Base-by-base conservation (phyloP, 2,113 vertebrate species). In the Datnioides undecimradiatus region DNA sequence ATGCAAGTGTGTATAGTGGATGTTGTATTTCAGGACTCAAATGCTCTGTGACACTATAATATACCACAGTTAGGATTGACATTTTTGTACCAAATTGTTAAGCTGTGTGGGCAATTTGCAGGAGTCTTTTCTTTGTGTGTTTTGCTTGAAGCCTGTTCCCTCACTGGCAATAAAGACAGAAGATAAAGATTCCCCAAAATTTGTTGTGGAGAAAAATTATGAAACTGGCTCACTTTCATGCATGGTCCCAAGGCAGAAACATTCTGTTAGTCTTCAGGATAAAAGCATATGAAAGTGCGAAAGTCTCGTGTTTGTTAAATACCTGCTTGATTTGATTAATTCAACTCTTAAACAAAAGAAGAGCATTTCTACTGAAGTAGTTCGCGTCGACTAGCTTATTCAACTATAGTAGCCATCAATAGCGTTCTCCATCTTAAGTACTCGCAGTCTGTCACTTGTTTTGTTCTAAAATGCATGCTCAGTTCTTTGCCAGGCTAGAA, bases 401-500 rank as follows among this genome's bases (percentile, higher is more conserved):
- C 49, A 51, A 21, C 58, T 49, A 21, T 31, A 55, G 19, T 11
- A 79, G 38, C 57, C 36, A 43, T 85, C 79, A 69, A 34, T 34
- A 36, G 49, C n/a, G 13, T 79, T 78, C 38, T 54, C 49, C 69
- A 65, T 62, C 59, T 67, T 67, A 33, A n/a, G 40, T 57, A 73
- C 66, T 60, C 52, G 45, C 59, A 38, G 65, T 9, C 51, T 69
- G 79, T 85, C 77, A 63, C 69, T 64, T 69, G 55, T 82, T 82
- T 65, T 62, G 43, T 76, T 72, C 63, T 49, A 59, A 88, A 76
- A 76, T 80, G 59, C 59, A 43, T 27, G 34, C 55, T 81, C 45
- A 21, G 17, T 57, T 86, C 36, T 87, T 52, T 83, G 27, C 67
- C 65, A 27, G 46, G 12, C 48, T 71, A 1, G 11, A 29, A 62